A percentile compares a stretch with the other conserved stretches of the same genome.
phyloP scores from a whole-genome alignment of 2,797 vertebrate genomes.

The Thalassophryne amazonica region DNA sequence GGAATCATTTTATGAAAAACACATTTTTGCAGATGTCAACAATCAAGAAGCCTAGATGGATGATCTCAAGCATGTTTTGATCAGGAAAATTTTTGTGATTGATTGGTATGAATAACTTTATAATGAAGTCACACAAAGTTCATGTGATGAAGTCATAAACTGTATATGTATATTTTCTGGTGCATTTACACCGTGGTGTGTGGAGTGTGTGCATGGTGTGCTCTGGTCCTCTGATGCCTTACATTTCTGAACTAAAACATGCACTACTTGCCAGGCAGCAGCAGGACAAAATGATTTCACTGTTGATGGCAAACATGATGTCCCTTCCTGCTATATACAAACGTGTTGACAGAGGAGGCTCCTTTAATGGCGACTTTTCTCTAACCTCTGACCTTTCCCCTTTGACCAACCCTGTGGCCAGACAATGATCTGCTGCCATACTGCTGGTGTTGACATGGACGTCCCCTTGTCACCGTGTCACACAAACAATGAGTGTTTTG shows the following conservation, averaged over 20 bases:
- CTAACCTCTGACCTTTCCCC: slow-evolving; percentile 57
- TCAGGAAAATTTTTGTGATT: no score
- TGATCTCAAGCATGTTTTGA: no score
- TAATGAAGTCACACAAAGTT: no score
- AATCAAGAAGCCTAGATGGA: no score
- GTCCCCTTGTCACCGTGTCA: slow-evolving; percentile 52
- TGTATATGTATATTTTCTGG: no score
- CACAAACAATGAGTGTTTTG: slow-evolving; percentile 55
- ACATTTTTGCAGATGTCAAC: no score
- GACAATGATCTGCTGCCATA: slow-evolving; percentile 49
- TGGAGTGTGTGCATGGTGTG: no score
- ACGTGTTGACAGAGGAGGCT: slow-evolving; percentile 69
- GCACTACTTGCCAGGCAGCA: slow-evolving; percentile 11
- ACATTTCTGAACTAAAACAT: slow-evolving; percentile 22
- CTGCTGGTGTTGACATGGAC: slow-evolving; percentile 56
- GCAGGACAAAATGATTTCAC: slow-evolving; percentile 22
- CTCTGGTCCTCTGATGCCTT: no score
- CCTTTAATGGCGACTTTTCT: slow-evolving; percentile 52
- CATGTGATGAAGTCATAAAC: no score
- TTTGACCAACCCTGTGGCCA: slow-evolving; percentile 50
- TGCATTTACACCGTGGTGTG: no score
- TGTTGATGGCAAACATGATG: slow-evolving; percentile 32
- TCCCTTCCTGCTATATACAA: slow-evolving; percentile 59
- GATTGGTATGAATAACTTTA: no score
- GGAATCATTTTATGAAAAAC: no score